phyloP scores from a whole-genome alignment of 2,797 vertebrate species.

The Eulemur coronatus region DNA sequence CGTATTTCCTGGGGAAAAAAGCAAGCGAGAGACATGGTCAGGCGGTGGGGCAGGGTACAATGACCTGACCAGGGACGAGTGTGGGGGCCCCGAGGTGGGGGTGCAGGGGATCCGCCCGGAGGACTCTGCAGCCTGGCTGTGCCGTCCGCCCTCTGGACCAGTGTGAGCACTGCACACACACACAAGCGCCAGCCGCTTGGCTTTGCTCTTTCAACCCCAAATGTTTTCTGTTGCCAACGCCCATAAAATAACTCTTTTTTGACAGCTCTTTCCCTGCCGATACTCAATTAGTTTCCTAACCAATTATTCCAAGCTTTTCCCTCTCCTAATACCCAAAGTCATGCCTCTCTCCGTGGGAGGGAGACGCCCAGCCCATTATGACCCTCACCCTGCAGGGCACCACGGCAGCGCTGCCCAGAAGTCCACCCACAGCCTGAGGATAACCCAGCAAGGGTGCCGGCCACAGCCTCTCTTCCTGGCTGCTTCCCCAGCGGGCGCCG shows the following conservation, averaged over 20 bases:
- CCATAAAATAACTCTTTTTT: constrained; percentile 23
- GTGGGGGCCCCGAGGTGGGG: background rate
- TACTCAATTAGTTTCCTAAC: constrained; percentile 51
- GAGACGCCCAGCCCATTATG: background rate
- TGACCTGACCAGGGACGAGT: background rate
- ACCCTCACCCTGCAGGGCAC: background rate
- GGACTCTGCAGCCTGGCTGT: background rate
- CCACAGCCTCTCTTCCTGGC: background rate
- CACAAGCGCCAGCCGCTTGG: background rate
- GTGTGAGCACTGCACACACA: background rate
- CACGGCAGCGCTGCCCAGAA: background rate
- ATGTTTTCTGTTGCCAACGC: constrained; percentile 13
- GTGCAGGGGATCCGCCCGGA: background rate
- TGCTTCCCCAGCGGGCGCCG: background rate
- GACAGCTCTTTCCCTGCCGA: constrained; percentile 24
- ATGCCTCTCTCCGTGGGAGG: constrained; percentile 20
- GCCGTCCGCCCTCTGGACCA: no score
- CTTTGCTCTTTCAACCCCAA: background rate
- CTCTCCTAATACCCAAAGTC: constrained; percentile 2
- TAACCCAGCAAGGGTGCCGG: background rate
- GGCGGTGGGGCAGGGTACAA: background rate
- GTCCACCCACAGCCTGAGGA: background rate
- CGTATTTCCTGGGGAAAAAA: background rate
- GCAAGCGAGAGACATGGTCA: background rate
- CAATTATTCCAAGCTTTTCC: constrained; percentile 29